Base-by-base conservation (phyloP, 2,888 invertebrate genomes). In the Pilophorus perplexus region DNA sequence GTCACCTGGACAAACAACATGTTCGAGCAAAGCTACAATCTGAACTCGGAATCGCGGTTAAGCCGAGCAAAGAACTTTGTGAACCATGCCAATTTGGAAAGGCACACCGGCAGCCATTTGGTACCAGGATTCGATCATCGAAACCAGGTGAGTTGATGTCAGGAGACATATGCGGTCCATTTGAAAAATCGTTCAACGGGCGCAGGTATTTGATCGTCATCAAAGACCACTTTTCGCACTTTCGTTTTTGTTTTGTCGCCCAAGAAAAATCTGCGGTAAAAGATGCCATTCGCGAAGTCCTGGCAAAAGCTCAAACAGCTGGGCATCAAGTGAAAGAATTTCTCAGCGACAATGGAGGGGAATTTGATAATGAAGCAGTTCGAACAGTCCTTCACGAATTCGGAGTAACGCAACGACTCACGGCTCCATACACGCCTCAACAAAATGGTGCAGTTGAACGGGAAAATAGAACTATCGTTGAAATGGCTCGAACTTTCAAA, bases 1-100 rank as follows among this genome's bases (percentile, higher is more conserved):
- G 74, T 12, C 75, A 75, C 60, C 74, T 74, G 64, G 73, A 74
- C 64, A 75, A 74, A 65, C 70, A 70, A 0, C 71, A 75, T 64
- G 72, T 76, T n/a, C 73, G 70, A 70, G 66, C 68, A 6, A 70
- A 71, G 69, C 68, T 75, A 3, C 55, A 74, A 54, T 69, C 33
- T 67, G 70, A 75, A 18, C 64, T 73, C 12, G 68, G 70, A 14
- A 74, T 74, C 27, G 68, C 66, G 8, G 73, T 74, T 6, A 12
- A 14, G 14, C 20, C 48, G 20, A 60, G 69, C 10, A 55, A 69
- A 46, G 69, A 72, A 23, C 69, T 72, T 46, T 74, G 73, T 59
- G 72, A 72, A 64, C 18, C 71, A 8, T 74, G 73, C 65, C 66
- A 66, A 8, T 54, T 71, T 3, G 73, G 73, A 16, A 73, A 74